Conservation (phyloP, 92 coral and sea anemone genomes). For the Scolanthus callimorphus region DNA sequence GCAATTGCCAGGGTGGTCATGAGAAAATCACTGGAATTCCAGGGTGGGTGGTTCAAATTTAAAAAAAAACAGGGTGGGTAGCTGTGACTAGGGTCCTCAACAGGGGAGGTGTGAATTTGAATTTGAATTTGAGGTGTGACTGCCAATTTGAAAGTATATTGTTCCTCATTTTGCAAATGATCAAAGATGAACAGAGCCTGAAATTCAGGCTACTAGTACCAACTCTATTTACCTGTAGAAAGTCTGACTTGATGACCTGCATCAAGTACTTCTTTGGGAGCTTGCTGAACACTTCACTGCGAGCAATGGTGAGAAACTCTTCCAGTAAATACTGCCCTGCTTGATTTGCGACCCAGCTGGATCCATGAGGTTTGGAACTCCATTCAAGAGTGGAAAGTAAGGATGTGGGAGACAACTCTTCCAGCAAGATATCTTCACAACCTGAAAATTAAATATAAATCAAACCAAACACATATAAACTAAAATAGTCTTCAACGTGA, state of each 20-base stretch:
- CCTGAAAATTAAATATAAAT: slow-evolving; percentile 36
- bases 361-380: slow-evolving; percentile 91
- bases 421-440: slow-evolving; percentile 88
- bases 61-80: too few species aligned
- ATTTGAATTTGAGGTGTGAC: too few species aligned
- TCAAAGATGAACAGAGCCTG: not conserved
- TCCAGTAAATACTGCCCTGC: slow-evolving; percentile 88
- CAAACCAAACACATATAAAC: not conserved
- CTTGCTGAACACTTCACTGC: slow-evolving; percentile 67
- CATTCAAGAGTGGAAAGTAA: slow-evolving; percentile 73
- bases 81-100: too few species aligned
- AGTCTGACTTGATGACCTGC: slow-evolving; percentile 82
- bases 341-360: slow-evolving; percentile 88
- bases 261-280: slow-evolving; percentile 79
- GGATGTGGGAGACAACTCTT: slow-evolving; percentile 84
- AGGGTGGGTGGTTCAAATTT: too few species aligned
- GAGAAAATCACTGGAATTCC: too few species aligned
- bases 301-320: slow-evolving; percentile 81
- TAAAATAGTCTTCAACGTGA: too few species aligned
- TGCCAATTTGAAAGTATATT: not conserved
- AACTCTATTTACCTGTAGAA: too few species aligned
- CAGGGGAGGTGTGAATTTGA: too few species aligned
- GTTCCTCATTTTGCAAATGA: not conserved
- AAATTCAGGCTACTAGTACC: too few species aligned
- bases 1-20: too few species aligned